Base-by-base conservation (phyloP, 2,888 invertebrate genomes). In the Cenopis cana region DNA sequence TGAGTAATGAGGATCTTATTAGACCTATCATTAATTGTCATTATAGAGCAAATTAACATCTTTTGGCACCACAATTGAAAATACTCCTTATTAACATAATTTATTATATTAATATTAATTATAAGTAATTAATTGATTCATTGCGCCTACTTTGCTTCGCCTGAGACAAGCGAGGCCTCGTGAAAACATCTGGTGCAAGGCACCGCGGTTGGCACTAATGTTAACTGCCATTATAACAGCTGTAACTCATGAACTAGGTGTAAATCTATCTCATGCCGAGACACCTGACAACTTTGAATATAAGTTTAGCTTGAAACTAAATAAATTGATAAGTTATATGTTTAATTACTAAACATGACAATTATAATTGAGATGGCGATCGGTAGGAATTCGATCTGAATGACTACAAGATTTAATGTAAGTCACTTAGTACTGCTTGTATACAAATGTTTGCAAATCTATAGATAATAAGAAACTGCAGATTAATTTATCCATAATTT, bases 201-300 rank as follows among this genome's bases (percentile, higher is more conserved):
- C 17, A 36, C 20, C 18, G 38, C 56, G 61, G 62, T 57, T 69
- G 46, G 41, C 29, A 50, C 41, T 17, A 20, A 50, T 59, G 14
- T n/a, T n/a, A 18, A 41, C n/a, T 33, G 33, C 1, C n/a, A 41
- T 41, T 14, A 12, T 14, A 14, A 5, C 14, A 60, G 11, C 57
- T 59, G 38, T 60, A 60, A 14, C 24, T 24, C 38, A 4, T 14
- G 9, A 18, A 9, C 38, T n/a, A 14, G 24, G 29, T 54, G 33
- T 17, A 33, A 33, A 56, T 29, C 14, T 24, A 8, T 55, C 2
- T 55, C 17, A 14, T 55, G 4, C 41, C 14, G 46, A n/a, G 46
- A 46, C 46, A 46, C 8, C 14, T n/a, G n/a, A 46, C n/a, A 46
- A n/a, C 6, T 6, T n/a, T 46, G 46, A 46, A 12, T 41, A n/a